Evolutionary conservation across 37 sponge, comb jelly and placozoan species (phyloP).

Genomic region (Mnemiopsis leidyi): DNA sequence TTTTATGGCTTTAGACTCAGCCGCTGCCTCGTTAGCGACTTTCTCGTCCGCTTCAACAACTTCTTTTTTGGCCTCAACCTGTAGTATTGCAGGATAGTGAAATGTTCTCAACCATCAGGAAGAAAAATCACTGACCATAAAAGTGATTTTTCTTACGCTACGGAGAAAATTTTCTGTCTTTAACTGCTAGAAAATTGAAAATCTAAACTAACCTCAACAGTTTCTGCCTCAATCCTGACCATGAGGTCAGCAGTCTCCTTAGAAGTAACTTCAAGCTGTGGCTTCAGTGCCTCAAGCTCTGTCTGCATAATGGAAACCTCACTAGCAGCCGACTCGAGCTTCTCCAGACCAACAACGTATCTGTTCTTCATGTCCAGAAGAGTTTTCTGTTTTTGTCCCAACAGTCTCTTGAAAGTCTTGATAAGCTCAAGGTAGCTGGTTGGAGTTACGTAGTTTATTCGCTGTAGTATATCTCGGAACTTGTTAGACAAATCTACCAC

Average conservation of each 20-base stretch:
- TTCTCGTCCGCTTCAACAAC: constrained; percentile 97
- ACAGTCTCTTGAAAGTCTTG: constrained; percentile 87
- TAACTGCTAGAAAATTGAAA: no score
- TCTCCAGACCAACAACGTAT: constrained; percentile 88
- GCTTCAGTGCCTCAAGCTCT: constrained; percentile 86
- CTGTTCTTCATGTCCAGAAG: constrained; percentile 77
- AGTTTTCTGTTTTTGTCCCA: constrained; percentile 76
- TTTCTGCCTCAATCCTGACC: constrained; percentile 97
- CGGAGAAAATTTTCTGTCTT: no score
- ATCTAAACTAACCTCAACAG: constrained; percentile 72
- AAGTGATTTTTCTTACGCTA: no score
- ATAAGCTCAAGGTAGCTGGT: constrained; percentile 98
- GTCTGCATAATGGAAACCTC: constrained; percentile 95
- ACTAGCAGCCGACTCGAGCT: constrained; percentile 89
- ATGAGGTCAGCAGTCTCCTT: constrained; percentile 90
- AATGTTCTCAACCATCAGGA: no score
- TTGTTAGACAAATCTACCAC: constrained; percentile 69
- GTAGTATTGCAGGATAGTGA: no score
- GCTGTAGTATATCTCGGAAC: constrained; percentile 79
- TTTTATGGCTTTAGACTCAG: constrained; percentile 87
- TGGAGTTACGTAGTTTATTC: constrained; percentile 97
- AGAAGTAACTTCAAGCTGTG: constrained; percentile 92
- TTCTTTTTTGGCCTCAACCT: constrained; percentile 94
- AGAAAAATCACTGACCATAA: no score
- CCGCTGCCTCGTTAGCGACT: constrained; percentile 94